Percentiles rank a stretch among this genome's conserved stretches.
Conservation (phyloP, 37 sponge, comb jelly and placozoan genomes). For the Diacarnus erythraeanus region DNA sequence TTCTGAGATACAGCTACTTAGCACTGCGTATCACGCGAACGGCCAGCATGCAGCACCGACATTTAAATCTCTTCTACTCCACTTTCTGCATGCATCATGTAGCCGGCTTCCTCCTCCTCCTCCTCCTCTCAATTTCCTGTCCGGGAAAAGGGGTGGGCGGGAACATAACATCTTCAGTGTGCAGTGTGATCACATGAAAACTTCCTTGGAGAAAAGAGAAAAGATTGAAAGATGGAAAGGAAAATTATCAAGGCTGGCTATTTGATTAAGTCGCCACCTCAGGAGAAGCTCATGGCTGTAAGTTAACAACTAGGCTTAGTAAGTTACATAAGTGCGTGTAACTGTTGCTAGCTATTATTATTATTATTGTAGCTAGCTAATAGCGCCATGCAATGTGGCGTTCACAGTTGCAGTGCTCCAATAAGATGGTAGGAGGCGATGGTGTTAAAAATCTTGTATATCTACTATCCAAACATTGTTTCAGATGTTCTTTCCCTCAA, state of each 20-base stretch:
- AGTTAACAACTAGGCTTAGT: too few relatives aligned
- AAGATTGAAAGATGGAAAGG: not conserved
- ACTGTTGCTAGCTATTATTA: not conserved
- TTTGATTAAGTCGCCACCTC: constrained; percentile 71
- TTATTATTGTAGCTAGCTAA: not conserved
- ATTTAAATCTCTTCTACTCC: too few relatives aligned
- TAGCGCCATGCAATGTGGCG: too few relatives aligned
- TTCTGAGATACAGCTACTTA: too few relatives aligned
- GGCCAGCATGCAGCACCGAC: too few relatives aligned
- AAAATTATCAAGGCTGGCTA: constrained; percentile 61
- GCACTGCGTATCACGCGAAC: not conserved
- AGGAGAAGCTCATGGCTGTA: constrained; percentile 45
- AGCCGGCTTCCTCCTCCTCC: constrained; percentile 76
- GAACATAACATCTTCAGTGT: not conserved
- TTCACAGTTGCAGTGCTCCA: too few relatives aligned
- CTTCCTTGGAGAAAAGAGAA: not conserved
- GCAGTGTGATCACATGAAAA: not conserved
- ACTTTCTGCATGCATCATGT: constrained; percentile 74
- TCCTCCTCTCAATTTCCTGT: constrained; percentile 10
- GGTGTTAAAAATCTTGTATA: too few relatives aligned
- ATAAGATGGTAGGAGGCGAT: too few relatives aligned
- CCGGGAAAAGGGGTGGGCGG: too few relatives aligned
- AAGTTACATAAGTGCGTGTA: not conserved
- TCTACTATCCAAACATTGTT: too few relatives aligned
- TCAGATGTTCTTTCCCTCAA: too few relatives aligned